phyloP scores from a whole-genome alignment of 2,797 vertebrate genomes.

The Luscinia megarhynchos region DNA sequence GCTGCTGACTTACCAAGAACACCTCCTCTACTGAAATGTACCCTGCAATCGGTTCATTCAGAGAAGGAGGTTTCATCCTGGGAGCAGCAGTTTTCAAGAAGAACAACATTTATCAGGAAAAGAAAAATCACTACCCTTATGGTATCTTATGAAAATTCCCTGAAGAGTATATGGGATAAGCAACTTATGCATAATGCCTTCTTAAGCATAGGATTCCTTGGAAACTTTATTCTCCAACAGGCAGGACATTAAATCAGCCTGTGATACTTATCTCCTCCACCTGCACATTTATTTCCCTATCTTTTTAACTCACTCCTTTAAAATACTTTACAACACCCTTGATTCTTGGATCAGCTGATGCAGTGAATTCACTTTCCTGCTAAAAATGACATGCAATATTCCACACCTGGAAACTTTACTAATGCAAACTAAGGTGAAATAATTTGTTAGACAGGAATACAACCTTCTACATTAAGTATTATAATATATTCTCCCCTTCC shows the following conservation, averaged over 20 bases:
- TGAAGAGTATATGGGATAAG: background rate
- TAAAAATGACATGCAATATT: background rate
- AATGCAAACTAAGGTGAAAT: background rate
- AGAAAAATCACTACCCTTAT: background rate
- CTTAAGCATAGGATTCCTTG: background rate
- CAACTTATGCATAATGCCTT: background rate
- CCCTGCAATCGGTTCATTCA: background rate
- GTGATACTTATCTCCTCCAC: background rate
- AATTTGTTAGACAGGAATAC: background rate
- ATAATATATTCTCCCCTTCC: background rate
- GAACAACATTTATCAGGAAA: background rate
- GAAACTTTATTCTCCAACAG: background rate
- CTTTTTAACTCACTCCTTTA: background rate
- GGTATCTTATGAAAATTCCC: background rate
- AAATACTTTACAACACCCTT: background rate
- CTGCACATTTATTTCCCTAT: background rate
- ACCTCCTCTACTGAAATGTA: background rate
- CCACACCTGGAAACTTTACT: background rate
- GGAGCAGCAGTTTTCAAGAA: background rate
- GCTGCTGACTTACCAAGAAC: constrained; percentile 24
- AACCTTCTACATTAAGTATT: background rate
- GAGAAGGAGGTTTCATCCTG: background rate
- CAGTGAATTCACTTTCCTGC: background rate
- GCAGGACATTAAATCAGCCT: background rate
- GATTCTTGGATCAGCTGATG: background rate